Evolutionary conservation across 1,140 invertebrate genomes (phyloP), one percentile per base, ranked within the genome.

Genomic region (Drosophila oshimai): DNA sequence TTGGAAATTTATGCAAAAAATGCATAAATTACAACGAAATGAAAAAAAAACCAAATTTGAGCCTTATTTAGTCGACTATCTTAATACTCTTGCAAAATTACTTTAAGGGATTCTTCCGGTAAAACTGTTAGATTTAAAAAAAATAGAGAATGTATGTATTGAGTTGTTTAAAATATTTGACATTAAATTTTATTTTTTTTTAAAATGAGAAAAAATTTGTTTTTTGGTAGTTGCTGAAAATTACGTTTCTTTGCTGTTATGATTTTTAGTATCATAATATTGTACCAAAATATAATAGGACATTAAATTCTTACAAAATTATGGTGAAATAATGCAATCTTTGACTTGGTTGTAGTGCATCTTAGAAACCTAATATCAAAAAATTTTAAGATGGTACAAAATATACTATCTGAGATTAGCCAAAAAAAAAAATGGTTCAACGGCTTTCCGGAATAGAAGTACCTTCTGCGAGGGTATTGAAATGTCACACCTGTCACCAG

Each of bases 1-100:
- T 79, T 75, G 51, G 22, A 50, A 76, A 65, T 80, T 69, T 72
- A 75, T 86, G 80, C 75, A 46, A 60, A 54, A 73, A 80, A 53
- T 86, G 60, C 57, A 86, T 68, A 86, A 65, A 68, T 69, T 64
- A 69, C 36, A 39, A n/a, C n/a, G 45, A 22, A 47, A 44, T 2
- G 4, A 24, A 41, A 20, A 26, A 45, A 55, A 49, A 24, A 28
- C 12, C 3, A n/a, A 7, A 36, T 24, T 20, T 18, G 2, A 13
- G 10, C 18, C n/a, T 15, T 6, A 9, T n/a, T 6, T 12, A n/a
- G 31, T 3, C 17, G 28, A 58, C 13, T 10, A 9, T 3, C 10
- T 5, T 1, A n/a, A 70, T 70, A 41, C 64, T 2, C 62, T 45
- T 5, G 15, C 1, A 9, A n/a, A 37, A 10, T 9, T 15, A 3